A percentile compares a stretch with the other conserved stretches of the same genome.
These are phyloP conservation scores for Heliocidaris tuberculata DNA, from an alignment of 35 echinoderm and acorn worm species.

Conservation along the genomic window DNA sequence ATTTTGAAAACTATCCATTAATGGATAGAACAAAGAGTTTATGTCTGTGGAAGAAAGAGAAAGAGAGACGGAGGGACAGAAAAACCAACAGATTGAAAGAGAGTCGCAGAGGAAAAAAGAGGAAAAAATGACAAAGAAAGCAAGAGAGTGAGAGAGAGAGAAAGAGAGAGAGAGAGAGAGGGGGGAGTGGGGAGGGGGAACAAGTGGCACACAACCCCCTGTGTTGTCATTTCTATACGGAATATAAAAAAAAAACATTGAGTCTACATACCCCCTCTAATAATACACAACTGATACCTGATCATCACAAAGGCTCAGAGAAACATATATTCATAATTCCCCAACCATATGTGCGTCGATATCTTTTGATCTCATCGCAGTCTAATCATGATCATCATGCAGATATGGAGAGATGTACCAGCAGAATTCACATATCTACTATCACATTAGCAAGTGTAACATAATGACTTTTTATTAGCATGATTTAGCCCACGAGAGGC, in stretches of 20 bases:
- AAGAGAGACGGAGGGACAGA: background rate
- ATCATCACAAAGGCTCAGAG: background rate
- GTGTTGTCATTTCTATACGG: too few relatives aligned
- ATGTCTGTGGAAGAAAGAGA: background rate
- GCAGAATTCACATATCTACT: background rate
- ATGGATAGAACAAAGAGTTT: background rate
- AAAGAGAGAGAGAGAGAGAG: too few relatives aligned
- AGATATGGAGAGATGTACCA: background rate
- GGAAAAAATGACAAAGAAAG: too few relatives aligned
- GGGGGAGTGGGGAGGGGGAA: too few relatives aligned
- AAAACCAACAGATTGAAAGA: background rate
- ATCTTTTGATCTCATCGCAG: background rate
- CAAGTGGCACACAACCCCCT: too few relatives aligned
- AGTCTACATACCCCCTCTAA: background rate
- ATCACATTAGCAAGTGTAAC: conserved; percentile 2
- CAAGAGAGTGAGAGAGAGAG: too few relatives aligned
- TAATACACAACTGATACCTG: background rate
- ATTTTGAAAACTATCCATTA: too few relatives aligned
- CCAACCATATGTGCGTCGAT: background rate
- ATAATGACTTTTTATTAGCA: background rate
- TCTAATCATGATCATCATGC: background rate
- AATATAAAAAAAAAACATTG: too few relatives aligned
- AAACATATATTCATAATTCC: background rate
- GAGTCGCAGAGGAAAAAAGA: too few relatives aligned
- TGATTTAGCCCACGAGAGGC: background rate